A percentile compares a stretch with the other conserved stretches of the same genome.
Conservation (phyloP, 2,113 vertebrate species). For the Rhea pennata region DNA sequence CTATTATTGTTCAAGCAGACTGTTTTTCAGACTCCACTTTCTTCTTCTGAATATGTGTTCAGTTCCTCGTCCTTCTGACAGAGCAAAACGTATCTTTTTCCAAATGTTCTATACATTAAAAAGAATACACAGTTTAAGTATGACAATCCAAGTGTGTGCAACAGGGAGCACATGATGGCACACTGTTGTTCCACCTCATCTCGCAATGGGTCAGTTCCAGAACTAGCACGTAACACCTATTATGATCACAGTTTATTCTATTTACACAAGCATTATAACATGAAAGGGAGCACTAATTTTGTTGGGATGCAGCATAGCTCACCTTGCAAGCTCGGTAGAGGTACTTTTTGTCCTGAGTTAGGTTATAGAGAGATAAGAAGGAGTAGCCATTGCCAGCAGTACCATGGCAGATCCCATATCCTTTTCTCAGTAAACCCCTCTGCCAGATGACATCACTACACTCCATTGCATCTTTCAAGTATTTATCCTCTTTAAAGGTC, state of each 20-base stretch:
- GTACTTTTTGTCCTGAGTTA: conserved; percentile 93
- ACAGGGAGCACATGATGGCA: neutral
- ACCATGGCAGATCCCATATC: conserved; percentile 95
- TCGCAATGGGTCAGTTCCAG: neutral
- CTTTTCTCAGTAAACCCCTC: conserved; percentile 92
- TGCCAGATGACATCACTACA: conserved; percentile 97
- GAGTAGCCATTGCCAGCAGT: conserved; percentile 93
- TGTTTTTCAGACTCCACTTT: neutral
- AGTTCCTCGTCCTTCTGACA: neutral
- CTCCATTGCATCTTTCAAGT: conserved; percentile 92
- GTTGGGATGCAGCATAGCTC: neutral
- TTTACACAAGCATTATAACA: accelerated
- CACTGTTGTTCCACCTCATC: neutral
- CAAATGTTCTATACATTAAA: neutral
- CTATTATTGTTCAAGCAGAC: neutral
- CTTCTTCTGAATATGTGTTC: neutral
- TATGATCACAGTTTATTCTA: neutral
- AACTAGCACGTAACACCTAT: neutral
- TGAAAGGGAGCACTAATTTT: neutral
- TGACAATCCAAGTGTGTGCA: accelerated
- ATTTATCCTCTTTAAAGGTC: conserved; percentile 97
- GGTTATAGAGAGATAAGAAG: conserved; percentile 91
- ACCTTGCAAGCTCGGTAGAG: conserved; percentile 96
- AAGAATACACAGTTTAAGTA: accelerated
- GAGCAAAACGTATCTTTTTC: neutral